Evolutionary conservation across 2,888 invertebrate genomes (phyloP), one percentile per base, ranked within the genome.

Genomic region (Melinaea marsaeus): DNA sequence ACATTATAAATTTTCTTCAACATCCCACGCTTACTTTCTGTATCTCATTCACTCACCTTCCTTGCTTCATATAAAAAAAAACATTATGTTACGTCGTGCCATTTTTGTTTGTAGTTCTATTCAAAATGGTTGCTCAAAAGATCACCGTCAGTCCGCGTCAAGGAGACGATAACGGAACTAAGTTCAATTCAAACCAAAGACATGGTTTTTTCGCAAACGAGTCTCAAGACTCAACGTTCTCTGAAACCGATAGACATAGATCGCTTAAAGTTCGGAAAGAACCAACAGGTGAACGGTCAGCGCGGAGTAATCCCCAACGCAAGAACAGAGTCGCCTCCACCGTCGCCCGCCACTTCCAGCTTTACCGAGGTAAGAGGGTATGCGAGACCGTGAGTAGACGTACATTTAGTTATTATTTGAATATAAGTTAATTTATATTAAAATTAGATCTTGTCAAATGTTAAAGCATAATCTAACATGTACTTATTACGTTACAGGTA

Each of bases 41-140:
- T 64, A 68, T 56, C 66, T 68, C 61, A 60, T 59, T 66, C 58
- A 64, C 33, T 63, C 66, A 71, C 66, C 67, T 72, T 75, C 76
- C 77, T 73, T 72, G 88, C 88, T 88, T 86, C 73, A 85, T 87
- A 86, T 74, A 75, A 83, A 83, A 83, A 84, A 87, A 84, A 86
- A 88, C 89, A 87, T 87, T 88, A 83, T 86, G 90, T 90, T 89
- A 90, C 88, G 90, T 89, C 90, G 85, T 89, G 83, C 89, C 88
- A 86, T 90, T 90, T 90, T 81, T 90, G 85, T 90, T 90, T 90
- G 90, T 90, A 90, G 90, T 90, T 90, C 88, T 90, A 88, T 90
- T 81, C 90, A 90, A 90, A 90, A 90, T 90, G 90, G 90, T 90
- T 88, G 84, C 90, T 86, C 86, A 86, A 90, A 90, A 86, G 83